These are phyloP conservation scores for Cheilosia pagana DNA, from an alignment of 2,888 invertebrate species.

Conservation along the genomic window DNA sequence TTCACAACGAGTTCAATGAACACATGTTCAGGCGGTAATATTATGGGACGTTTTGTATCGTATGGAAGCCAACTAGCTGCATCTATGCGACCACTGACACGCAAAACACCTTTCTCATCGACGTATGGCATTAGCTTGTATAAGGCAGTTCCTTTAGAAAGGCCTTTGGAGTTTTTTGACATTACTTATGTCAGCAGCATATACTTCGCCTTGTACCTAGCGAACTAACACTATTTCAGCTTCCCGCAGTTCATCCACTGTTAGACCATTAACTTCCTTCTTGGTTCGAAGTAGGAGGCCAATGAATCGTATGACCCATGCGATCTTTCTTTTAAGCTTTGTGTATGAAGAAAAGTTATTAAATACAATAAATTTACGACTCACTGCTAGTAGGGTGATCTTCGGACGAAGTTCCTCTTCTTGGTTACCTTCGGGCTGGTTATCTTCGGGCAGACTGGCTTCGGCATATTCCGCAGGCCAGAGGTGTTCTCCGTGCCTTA, in stretches of 20 bases:
- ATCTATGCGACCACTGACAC: slow-evolving; percentile 27
- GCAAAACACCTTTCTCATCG: slow-evolving; percentile 25
- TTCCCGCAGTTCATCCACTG: slow-evolving; percentile 6
- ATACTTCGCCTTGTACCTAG: neutral
- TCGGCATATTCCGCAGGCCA: neutral
- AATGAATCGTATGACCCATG: too few relatives aligned
- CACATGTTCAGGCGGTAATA: too few relatives aligned
- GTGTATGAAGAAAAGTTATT: too few relatives aligned
- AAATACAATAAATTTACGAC: too few relatives aligned
- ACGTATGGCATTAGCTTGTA: slow-evolving; percentile 39
- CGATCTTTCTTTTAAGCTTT: too few relatives aligned
- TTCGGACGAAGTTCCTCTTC: too few relatives aligned
- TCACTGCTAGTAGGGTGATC: too few relatives aligned
- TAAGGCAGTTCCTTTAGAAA: neutral
- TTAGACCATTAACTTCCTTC: neutral
- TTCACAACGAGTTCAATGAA: too few relatives aligned
- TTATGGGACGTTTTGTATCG: neutral
- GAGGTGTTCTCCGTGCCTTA: neutral
- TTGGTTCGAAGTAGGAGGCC: neutral
- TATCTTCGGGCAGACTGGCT: neutral
- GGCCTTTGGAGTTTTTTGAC: too few relatives aligned
- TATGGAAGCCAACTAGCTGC: slow-evolving; percentile 1
- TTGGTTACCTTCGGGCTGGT: too few relatives aligned
- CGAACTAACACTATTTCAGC: slow-evolving; percentile 6
- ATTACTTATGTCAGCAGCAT: slow-evolving; percentile 17